Evolutionary conservation across 2,797 vertebrate genomes (phyloP), one percentile per base, ranked within the genome.

Genomic region (Gobionotothen gibberifrons): DNA sequence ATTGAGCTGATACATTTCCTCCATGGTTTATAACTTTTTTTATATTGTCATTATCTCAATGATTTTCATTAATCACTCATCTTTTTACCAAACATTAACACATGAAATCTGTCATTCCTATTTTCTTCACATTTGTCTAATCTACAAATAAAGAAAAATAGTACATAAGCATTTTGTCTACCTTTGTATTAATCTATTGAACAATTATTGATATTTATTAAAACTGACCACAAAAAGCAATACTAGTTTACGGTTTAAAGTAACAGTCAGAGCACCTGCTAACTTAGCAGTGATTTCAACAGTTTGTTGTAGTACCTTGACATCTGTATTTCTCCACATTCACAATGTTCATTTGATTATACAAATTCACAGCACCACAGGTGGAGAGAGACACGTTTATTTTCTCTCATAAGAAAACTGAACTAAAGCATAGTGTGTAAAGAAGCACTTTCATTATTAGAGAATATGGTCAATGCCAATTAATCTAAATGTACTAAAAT

Each of bases 1-100:
- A 68, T 42, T 74, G 3, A 56, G 15, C 22, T n/a, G 26, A 49
- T 70, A 15, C 16, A 47, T 59, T 36, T 32, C 16, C n/a, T 22
- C 40, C 47, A 17, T 46, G 58, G n/a, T 21, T 26, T 53, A 14
- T 19, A 29, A 15, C 21, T 63, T 0, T 17, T 61, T 43, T n/a
- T 15, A 47, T 32, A 11, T 21, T 17, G 2, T 44, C 16, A 21
- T 32, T 39, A 60, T 53, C 9, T 54, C 1, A 0, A 0, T 12
- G 15, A 44, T 57, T 11, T 29, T 43, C 17, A 42, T 22, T 62
- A 36, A 61, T 44, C 21, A 39, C 10, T 47, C 16, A 64, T 60
- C 47, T 74, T 15, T 46, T 32, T 36, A 15, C 7, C 9, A 13
- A 26, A 43, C 14, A 32, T 32, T 0, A 42, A 64, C 9, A 29